Conservation (phyloP, 1,140 invertebrate species). For the Linepithema humile region DNA sequence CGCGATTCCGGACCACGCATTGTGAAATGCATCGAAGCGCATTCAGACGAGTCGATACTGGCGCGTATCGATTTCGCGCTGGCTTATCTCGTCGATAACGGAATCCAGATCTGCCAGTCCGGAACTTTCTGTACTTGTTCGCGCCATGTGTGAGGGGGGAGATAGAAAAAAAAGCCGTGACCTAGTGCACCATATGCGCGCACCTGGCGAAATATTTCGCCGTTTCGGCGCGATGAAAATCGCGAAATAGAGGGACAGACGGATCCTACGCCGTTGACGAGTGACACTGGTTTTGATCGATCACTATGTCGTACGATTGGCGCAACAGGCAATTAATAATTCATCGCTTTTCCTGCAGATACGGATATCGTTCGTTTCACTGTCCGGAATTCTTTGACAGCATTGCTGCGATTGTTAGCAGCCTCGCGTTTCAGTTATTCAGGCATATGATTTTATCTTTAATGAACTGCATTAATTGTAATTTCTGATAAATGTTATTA, state of each 20-base stretch:
- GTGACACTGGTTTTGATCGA: constrained; percentile 47
- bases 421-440: neutral
- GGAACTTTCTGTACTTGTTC: constrained; percentile 40
- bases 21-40: constrained; percentile 62
- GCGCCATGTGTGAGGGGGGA: neutral
- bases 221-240: constrained; percentile 8
- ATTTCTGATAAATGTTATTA: neutral
- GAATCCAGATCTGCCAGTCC: constrained; percentile 28
- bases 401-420: neutral
- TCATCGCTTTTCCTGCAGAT: constrained; percentile 34
- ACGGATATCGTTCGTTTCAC: constrained; percentile 5
- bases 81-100: constrained; percentile 63
- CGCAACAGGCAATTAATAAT: constrained; percentile 58
- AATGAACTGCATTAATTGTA: too few relatives aligned
- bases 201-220: neutral
- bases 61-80: constrained; percentile 65
- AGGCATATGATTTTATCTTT: neutral
- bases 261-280: constrained; percentile 30
- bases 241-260: constrained; percentile 16
- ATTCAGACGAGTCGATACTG: constrained; percentile 58
- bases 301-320: constrained; percentile 27
- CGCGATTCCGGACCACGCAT: constrained; percentile 56
- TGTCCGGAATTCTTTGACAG: neutral
- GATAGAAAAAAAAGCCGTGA: neutral
- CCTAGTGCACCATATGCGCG: neutral